Evolutionary conservation across 2,113 vertebrate species (phyloP).

Genomic region (Caretta caretta): DNA sequence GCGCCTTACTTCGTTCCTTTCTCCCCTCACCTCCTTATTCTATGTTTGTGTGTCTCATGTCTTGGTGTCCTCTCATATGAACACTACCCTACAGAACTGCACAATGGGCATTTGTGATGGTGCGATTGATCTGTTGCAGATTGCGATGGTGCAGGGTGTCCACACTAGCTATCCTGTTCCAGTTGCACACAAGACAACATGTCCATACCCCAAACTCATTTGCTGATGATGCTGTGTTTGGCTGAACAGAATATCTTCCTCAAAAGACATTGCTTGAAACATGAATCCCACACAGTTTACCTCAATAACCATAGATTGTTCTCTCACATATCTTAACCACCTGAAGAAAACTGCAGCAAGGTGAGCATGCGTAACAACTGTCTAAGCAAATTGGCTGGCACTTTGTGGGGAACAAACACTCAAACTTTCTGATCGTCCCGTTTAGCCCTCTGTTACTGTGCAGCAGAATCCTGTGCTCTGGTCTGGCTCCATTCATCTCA

Average conservation of each 20-base stretch:
- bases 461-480: too few species aligned
- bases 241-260: neutral
- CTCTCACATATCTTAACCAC: neutral
- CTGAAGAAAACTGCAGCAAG: neutral
- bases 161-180: neutral
- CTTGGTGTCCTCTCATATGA: neutral
- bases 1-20: neutral
- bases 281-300: neutral
- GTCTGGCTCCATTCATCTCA: too few species aligned
- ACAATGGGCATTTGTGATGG: neutral
- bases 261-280: neutral
- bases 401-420: neutral
- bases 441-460: neutral
- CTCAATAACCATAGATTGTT: neutral
- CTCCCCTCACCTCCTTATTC: neutral
- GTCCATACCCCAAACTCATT: neutral
- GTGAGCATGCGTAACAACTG: neutral
- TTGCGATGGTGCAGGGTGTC: neutral
- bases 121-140: neutral
- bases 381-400: neutral
- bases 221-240: neutral
- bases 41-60: neutral
- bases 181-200: neutral
- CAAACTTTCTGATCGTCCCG: neutral
- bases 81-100: neutral